These are phyloP conservation scores for Bombus waltoni DNA, from an alignment of 1,140 invertebrate genomes.

Conservation along the genomic window DNA sequence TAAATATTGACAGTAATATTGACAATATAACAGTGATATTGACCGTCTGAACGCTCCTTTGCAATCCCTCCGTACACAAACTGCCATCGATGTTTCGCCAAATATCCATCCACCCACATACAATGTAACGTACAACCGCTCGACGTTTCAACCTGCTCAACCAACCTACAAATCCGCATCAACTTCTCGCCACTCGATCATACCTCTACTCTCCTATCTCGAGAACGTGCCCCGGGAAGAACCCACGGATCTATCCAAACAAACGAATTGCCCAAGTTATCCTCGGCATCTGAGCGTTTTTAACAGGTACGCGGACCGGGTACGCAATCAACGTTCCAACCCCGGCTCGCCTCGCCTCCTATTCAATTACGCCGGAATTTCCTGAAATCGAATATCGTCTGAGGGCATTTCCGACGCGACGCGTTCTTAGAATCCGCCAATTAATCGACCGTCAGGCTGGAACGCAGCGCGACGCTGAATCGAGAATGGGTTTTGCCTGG, in stretches of 20 bases:
- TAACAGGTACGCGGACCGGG: conserved; percentile 16
- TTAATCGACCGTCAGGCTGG: conserved; percentile 61
- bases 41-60: no score
- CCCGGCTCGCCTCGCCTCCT: background rate
- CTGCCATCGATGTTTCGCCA: background rate
- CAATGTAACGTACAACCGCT: background rate
- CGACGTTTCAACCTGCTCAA: background rate
- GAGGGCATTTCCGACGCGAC: conserved; percentile 23
- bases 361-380: conserved; percentile 41
- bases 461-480: conserved; percentile 47
- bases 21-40: no score
- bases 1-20: no score
- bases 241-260: background rate
- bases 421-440: conserved; percentile 50
- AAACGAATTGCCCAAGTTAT: conserved; percentile 30
- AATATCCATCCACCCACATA: background rate
- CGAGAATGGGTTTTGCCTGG: conserved; percentile 59
- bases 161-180: background rate
- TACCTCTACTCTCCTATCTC: background rate
- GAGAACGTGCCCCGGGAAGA: background rate
- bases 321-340: conserved; percentile 36
- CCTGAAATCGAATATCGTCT: conserved; percentile 47
- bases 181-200: background rate
- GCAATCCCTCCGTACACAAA: background rate
- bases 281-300: background rate